These are phyloP conservation scores for Myotis planiceps DNA, from an alignment of 2,797 vertebrate genomes.

Conservation along the genomic window DNA sequence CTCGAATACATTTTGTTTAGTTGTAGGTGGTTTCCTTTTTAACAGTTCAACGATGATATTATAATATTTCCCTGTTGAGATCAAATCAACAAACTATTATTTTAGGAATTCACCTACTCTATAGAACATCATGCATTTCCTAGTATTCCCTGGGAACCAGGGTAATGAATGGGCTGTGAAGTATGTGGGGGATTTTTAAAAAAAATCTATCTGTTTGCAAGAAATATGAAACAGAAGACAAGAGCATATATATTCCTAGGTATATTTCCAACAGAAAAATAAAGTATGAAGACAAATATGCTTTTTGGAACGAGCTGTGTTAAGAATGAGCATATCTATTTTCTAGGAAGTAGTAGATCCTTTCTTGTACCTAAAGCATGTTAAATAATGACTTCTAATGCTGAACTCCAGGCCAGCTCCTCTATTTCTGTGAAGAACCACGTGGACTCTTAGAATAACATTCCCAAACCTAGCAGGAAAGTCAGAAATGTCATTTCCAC, in stretches of 20 bases:
- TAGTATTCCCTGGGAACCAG: not conserved
- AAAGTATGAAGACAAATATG: not conserved
- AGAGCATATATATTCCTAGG: not conserved
- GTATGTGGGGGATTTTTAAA: not conserved
- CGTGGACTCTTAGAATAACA: not conserved
- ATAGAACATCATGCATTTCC: not conserved
- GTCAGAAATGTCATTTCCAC: slow-evolving; percentile 34
- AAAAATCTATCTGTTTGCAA: not conserved
- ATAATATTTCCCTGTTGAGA: slow-evolving; percentile 23
- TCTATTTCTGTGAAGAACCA: not conserved
- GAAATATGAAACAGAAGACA: not conserved
- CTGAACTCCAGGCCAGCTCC: not conserved
- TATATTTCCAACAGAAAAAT: slow-evolving; percentile 12
- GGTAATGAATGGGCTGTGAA: not conserved
- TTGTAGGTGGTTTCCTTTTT: slow-evolving; percentile 33
- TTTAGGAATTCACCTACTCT: not conserved
- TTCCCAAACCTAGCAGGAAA: not conserved
- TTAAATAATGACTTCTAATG: not conserved
- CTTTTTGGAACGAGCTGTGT: not conserved
- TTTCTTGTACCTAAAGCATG: not conserved
- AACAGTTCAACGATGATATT: slow-evolving; percentile 30
- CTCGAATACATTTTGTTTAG: slow-evolving; percentile 39
- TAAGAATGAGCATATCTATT: not conserved
- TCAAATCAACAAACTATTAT: slow-evolving; percentile 49
- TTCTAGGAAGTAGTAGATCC: not conserved